Base-by-base conservation (phyloP, 2,888 invertebrate genomes). In the Rotaria macrura region DNA sequence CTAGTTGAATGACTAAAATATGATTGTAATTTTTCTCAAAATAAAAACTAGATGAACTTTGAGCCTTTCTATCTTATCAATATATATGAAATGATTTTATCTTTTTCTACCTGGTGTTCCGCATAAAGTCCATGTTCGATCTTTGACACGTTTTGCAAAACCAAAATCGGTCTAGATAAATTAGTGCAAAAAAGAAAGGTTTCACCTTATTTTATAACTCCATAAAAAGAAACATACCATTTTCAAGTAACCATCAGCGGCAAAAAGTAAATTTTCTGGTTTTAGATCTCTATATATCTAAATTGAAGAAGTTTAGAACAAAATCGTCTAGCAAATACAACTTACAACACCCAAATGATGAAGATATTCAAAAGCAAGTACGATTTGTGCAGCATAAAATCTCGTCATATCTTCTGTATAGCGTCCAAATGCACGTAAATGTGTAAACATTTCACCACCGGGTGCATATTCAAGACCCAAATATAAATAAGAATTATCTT, bases 41-140 rank as follows among this genome's bases (percentile, higher is more conserved):
- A 43, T 10, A 43, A 43, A 43, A 43, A 5, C 10, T 7, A 5
- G 43, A 7, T 5, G 10, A 43, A 5, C 43, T 43, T 43, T 10
- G 10, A 10, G 10, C 5, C 5, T 43, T 43, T 43, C 10, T 43
- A 7, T 7, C 5, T 43, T 43, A 43, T 43, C 43, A 43, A 43
- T 43, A 43, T 43, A 43, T n/a, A n/a, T 49, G 49, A 49, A 12
- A 14, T 49, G 17, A 14, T 49, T 49, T 49, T 47, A 14, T 12
- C 14, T 49, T 14, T 17, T 49, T 17, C 3, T 38, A 65, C 65
- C 65, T 43, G 85, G 85, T 47, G 85, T 85, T 10, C 85, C 85
- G 34, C 85, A 85, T 9, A 85, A 47, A 17, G 85, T 85, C 85
- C 85, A 85, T 38, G 85, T 85, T 12, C 85, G 65, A 49, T 85